These are phyloP conservation scores for Sebastes nivosus DNA, from an alignment of 2,797 vertebrate genomes.

Conservation along the genomic window DNA sequence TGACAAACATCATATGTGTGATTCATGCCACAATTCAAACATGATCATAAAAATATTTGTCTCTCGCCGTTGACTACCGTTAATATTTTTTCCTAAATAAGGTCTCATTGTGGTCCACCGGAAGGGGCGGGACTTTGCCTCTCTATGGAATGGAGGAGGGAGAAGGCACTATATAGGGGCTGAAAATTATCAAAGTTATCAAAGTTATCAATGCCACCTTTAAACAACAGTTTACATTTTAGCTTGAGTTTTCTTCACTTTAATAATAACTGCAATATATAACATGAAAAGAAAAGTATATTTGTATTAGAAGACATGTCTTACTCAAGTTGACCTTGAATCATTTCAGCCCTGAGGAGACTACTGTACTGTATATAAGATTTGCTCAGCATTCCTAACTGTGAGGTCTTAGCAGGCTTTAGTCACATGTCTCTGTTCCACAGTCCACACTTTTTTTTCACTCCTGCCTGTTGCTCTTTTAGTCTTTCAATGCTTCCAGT, in stretches of 20 bases:
- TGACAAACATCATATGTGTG: too few species aligned
- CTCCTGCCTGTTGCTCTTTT: slow-evolving; percentile 60
- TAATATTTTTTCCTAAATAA: too few species aligned
- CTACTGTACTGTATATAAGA: background rate
- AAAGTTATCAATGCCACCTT: background rate
- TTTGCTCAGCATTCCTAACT: background rate
- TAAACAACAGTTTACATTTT: background rate
- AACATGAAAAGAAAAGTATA: background rate
- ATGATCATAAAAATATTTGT: too few species aligned
- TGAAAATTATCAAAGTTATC: too few species aligned
- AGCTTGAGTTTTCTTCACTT: background rate
- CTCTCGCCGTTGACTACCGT: too few species aligned
- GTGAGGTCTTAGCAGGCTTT: background rate
- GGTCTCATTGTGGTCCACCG: too few species aligned
- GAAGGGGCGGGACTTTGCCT: too few species aligned
- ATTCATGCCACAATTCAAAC: too few species aligned
- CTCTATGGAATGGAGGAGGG: too few species aligned
- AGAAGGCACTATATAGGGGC: accelerated
- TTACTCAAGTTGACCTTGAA: background rate
- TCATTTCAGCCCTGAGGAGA: background rate
- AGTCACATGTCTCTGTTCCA: slow-evolving; percentile 4
- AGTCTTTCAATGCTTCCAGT: slow-evolving; percentile 49
- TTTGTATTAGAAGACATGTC: background rate
- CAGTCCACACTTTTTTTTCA: slow-evolving; percentile 39
- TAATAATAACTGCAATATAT: background rate